Percentiles rank a stretch among this genome's conserved stretches.
Conservation (phyloP, 64 coral and sea anemone species). For the Montipora efflorescens region DNA sequence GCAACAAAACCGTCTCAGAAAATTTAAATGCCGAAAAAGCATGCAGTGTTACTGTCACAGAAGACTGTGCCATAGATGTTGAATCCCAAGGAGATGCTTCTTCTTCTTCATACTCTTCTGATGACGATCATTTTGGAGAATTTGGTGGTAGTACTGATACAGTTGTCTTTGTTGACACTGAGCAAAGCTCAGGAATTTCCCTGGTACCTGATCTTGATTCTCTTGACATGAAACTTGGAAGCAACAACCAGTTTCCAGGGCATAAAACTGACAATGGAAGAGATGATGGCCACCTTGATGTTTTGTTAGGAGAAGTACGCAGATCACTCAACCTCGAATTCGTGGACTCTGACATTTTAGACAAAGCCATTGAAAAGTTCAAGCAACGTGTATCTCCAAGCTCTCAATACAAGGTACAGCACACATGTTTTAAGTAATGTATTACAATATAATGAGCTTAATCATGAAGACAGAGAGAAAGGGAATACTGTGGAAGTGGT, state of each 20-base stretch:
- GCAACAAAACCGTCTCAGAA: not conserved
- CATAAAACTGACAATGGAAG: not conserved
- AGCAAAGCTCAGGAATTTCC: not conserved
- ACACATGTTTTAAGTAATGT: no score
- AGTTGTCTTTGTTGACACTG: conserved; percentile 68
- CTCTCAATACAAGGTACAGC: conserved; percentile 49
- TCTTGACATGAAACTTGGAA: conserved; percentile 19
- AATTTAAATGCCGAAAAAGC: not conserved
- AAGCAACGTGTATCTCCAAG: conserved; percentile 65
- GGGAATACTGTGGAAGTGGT: no score
- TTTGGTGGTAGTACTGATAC: conserved; percentile 71
- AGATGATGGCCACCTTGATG: conserved; percentile 31
- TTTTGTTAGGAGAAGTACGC: conserved; percentile 59
- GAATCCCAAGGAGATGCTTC: conserved; percentile 60
- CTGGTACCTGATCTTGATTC: conserved; percentile 25
- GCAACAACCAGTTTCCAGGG: not conserved
- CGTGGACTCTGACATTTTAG: conserved; percentile 66
- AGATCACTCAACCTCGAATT: conserved; percentile 56
- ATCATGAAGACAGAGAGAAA: no score
- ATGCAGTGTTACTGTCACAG: not conserved
- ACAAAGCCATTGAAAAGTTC: conserved; percentile 74
- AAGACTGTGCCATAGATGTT: conserved; percentile 2
- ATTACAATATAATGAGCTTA: no score
- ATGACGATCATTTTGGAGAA: conserved; percentile 68
- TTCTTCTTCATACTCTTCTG: conserved; percentile 73